A percentile compares a stretch with the other conserved stretches of the same genome.
Evolutionary conservation across 2,888 invertebrate genomes (phyloP).

Genomic region (Cephalotes varians): DNA sequence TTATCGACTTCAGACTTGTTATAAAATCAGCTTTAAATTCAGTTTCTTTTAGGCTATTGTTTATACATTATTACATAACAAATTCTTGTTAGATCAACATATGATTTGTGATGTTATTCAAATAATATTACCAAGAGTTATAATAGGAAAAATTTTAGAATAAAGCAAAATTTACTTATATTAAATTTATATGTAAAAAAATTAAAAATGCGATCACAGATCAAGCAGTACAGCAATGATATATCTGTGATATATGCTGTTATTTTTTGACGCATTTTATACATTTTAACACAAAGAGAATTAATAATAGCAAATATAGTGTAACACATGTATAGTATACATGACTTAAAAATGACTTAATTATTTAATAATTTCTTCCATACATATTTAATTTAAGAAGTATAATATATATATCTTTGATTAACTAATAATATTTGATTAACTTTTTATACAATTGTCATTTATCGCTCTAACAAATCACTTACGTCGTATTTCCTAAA

Average conservation of each 20-base stretch:
- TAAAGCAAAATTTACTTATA: not conserved
- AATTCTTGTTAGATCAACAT: not conserved
- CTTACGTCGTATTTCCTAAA: constrained; percentile 63
- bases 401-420: not conserved
- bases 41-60: not conserved
- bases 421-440: not conserved
- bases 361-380: not conserved
- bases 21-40: no score
- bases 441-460: not conserved
- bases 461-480: constrained; percentile 56
- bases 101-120: constrained; percentile 1
- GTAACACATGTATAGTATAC: not conserved
- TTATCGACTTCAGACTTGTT: no score
- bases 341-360: not conserved
- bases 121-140: not conserved
- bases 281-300: not conserved
- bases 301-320: not conserved
- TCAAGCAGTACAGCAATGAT: no score
- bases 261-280: not conserved
- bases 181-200: no score
- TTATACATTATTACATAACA: not conserved
- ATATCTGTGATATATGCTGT: not conserved
- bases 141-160: not conserved
- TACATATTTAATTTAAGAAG: constrained; percentile 2
- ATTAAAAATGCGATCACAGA: not conserved